These are phyloP conservation scores for Spilogale gracilis DNA, from an alignment of 2,113 vertebrate species.

Conservation along the genomic window DNA sequence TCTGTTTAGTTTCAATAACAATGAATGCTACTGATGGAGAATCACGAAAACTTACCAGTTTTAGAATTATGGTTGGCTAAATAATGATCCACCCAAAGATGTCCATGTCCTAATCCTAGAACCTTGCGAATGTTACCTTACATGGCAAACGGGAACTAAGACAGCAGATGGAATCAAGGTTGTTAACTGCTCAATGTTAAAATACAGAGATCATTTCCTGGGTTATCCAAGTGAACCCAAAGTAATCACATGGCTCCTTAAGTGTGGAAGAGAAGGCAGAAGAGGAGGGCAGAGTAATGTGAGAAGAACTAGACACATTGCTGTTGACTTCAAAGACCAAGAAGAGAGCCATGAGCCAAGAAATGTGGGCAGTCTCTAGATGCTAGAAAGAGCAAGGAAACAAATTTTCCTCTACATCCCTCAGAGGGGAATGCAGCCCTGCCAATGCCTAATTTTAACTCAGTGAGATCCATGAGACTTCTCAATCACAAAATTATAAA, in stretches of 20 bases:
- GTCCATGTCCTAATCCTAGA: not conserved
- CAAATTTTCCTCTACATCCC: not conserved
- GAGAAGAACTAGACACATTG: not conserved
- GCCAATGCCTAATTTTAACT: not conserved
- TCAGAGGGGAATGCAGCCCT: not conserved
- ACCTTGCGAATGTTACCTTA: not conserved
- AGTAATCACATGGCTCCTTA: conserved; percentile 46
- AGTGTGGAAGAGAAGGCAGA: not conserved
- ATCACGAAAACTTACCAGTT: not conserved
- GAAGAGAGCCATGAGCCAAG: not conserved
- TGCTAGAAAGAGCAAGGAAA: not conserved
- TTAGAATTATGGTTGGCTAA: not conserved
- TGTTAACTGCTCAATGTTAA: not conserved
- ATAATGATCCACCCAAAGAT: conserved; percentile 8
- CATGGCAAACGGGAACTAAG: conserved; percentile 17
- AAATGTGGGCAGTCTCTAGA: not conserved
- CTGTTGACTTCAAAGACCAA: not conserved
- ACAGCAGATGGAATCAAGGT: not conserved
- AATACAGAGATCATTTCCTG: not conserved
- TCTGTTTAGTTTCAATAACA: conserved; percentile 29
- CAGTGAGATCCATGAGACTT: conserved; percentile 5
- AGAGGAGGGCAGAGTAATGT: not conserved
- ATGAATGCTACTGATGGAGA: not conserved
- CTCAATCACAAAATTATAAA: conserved; percentile 25
- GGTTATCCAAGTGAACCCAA: not conserved